Base-by-base conservation (phyloP, 2,113 vertebrate species). In the Muntiacus muntjak region DNA sequence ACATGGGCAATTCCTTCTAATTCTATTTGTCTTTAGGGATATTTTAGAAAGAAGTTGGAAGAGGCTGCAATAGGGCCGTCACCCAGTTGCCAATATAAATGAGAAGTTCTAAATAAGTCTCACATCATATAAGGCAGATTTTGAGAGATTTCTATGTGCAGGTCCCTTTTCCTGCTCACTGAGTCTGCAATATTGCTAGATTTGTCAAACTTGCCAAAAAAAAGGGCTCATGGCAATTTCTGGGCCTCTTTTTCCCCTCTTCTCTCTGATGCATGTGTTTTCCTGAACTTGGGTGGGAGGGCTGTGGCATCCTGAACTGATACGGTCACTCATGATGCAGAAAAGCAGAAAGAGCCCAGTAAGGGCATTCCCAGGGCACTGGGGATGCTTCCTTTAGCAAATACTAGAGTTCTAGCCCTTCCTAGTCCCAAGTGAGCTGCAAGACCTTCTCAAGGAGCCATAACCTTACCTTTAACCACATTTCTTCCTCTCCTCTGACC, bases 301-400 rank as follows among this genome's bases (percentile, higher is more conserved):
- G 3, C 9, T 45, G 10, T 54, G 28, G 23, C 45, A 79, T 40
- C 40, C 26, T 40, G 25, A 85, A 28, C 7, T 15, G 25, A 47
- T 13, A 5, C 3, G 55, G n/a, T 91, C 47, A 57, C 3, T 90
- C 8, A 17, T 0, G 0, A 26, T 43, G 19, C 28, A 81, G 23
- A 58, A 62, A 79, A 62, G 50, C 55, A 55, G 55, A 36, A 2
- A 57, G n/a, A 79, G 17, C 11, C 64, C 15, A 25, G 19, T 11
- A 9, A 11, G 45, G 28, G 2, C 30, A 13, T 30, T 58, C 0
- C 43, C 23, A 45, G 6, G n/a, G 10, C 2, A 1, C 5, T 1
- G 1, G 26, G 28, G 28, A 13, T 5, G 12, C 1, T 60, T 95
- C 45, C 5, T 64, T 52, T 30, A n/a, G 74, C 26, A 79, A 87